These are phyloP conservation scores for Acanthurus leucopareius DNA, from an alignment of 2,797 vertebrate species.

Conservation along the genomic window DNA sequence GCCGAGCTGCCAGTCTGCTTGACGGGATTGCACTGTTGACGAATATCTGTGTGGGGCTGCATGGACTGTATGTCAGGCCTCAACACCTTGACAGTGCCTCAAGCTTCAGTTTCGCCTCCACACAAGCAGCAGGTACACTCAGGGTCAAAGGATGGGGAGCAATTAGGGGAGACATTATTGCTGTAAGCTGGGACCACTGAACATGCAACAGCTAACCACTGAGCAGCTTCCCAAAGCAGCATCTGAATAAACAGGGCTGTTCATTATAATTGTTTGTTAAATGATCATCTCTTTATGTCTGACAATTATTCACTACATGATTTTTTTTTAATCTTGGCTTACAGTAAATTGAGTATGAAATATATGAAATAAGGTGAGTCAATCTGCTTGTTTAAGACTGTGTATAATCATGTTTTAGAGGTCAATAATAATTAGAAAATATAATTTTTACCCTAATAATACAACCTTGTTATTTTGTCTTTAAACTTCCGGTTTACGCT, in stretches of 20 bases:
- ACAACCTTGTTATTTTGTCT: neutral
- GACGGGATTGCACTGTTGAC: slow-evolving; percentile 76
- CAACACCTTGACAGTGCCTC: slow-evolving; percentile 12
- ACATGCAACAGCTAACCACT: neutral
- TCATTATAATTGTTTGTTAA: neutral
- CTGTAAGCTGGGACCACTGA: neutral
- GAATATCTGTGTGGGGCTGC: slow-evolving; percentile 53
- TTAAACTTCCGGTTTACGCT: neutral
- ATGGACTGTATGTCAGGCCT: slow-evolving; percentile 32
- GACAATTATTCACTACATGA: no score
- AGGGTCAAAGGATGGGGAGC: slow-evolving; percentile 34
- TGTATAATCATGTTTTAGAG: neutral
- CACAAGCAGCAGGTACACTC: neutral
- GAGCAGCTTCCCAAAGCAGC: neutral
- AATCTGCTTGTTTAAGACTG: no score
- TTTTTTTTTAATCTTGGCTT: no score
- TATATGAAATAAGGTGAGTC: neutral
- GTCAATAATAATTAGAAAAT: neutral
- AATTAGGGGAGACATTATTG: slow-evolving; percentile 2
- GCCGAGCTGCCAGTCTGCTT: slow-evolving; percentile 77
- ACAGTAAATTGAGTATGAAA: neutral
- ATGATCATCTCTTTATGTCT: neutral
- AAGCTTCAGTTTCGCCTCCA: slow-evolving; percentile 1
- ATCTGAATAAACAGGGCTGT: neutral
- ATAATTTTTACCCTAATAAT: neutral